Evolutionary conservation across 2,797 vertebrate species (phyloP).

Genomic region (Lepus oiostolus): DNA sequence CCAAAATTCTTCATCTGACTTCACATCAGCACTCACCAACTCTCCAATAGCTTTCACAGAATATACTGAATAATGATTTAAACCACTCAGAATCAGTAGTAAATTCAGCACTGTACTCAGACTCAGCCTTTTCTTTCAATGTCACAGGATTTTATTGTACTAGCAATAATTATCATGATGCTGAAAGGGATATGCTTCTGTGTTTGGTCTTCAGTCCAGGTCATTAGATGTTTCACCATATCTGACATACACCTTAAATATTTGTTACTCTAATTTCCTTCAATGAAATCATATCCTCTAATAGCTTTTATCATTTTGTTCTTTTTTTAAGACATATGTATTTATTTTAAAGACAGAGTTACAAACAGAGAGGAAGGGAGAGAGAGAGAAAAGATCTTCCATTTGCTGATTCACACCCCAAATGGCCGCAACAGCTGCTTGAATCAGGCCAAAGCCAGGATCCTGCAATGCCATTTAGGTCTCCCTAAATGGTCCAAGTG

Average conservation of each 20-base stretch:
- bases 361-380: too few relatives aligned
- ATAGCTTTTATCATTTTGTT: background rate
- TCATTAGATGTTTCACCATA: background rate
- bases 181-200: background rate
- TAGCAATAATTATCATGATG: background rate
- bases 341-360: too few relatives aligned
- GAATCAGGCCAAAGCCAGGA: too few relatives aligned
- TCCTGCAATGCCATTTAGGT: too few relatives aligned
- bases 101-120: background rate
- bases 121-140: background rate
- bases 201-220: background rate
- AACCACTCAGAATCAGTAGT: background rate
- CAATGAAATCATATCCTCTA: background rate
- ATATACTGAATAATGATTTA: background rate
- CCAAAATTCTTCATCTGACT: background rate
- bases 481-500: too few relatives aligned
- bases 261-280: background rate
- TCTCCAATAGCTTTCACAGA: background rate
- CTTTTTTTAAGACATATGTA: background rate
- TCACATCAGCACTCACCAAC: background rate
- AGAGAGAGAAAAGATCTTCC: too few relatives aligned
- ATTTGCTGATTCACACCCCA: too few relatives aligned
- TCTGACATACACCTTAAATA: background rate
- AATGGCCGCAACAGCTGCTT: too few relatives aligned
- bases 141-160: background rate